Conservation (phyloP, 2,888 invertebrate genomes). For the Chydorus sphaericus region DNA sequence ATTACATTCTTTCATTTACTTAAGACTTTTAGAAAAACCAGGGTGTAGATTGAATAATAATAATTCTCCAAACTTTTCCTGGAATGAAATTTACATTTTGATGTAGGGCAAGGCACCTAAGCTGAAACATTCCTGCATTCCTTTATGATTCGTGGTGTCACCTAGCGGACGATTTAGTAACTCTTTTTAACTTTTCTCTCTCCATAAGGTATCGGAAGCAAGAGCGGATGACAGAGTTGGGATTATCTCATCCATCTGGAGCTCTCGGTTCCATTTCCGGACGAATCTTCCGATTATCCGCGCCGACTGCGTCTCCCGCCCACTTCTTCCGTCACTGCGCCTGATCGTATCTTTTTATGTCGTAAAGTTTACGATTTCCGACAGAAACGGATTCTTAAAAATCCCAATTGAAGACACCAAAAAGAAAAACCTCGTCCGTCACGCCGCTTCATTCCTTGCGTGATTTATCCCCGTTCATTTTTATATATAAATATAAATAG, state of each 20-base stretch:
- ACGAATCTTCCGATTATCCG: slow-evolving; percentile 30
- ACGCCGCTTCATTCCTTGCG: not conserved
- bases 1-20: too few species aligned
- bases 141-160: too few species aligned
- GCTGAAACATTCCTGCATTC: too few species aligned
- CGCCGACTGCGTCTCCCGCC: slow-evolving; percentile 33
- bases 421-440: not conserved
- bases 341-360: slow-evolving; percentile 86
- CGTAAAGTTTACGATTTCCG: slow-evolving; percentile 89
- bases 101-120: too few species aligned
- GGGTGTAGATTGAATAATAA: too few species aligned
- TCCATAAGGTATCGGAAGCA: slow-evolving; percentile 66
- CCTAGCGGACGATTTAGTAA: too few species aligned
- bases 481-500: too few species aligned
- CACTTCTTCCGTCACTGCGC: slow-evolving; percentile 40
- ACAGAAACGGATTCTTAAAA: slow-evolving; percentile 53
- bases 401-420: slow-evolving; percentile 25
- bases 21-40: too few species aligned
- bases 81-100: too few species aligned
- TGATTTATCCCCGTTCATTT: not conserved
- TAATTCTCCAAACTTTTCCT: too few species aligned
- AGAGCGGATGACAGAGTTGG: slow-evolving; percentile 61
- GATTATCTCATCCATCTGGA: slow-evolving; percentile 48
- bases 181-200: too few species aligned
- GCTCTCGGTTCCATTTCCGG: slow-evolving; percentile 50